Evolutionary conservation across 2,888 invertebrate genomes (phyloP).

Genomic region (Cantharis rustica): DNA sequence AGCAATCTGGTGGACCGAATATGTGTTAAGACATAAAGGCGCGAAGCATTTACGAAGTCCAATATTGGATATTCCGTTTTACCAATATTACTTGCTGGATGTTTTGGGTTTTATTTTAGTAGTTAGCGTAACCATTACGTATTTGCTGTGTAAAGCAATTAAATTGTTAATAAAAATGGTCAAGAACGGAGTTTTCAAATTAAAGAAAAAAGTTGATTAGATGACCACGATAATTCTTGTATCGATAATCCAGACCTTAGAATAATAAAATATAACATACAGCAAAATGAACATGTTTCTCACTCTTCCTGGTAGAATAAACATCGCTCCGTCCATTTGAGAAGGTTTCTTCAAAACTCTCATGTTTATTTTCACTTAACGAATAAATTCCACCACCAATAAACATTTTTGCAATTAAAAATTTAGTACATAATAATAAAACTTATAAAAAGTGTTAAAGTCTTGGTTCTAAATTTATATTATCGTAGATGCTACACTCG

Average conservation of each 20-base stretch:
- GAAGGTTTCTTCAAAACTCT: conserved; percentile 26
- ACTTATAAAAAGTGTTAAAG: background rate
- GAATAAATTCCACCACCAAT: conserved; percentile 50
- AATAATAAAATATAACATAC: conserved; percentile 39
- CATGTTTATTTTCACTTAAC: conserved; percentile 37
- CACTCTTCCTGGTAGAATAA: conserved; percentile 37
- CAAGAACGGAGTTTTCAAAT: background rate
- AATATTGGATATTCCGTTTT: conserved; percentile 31
- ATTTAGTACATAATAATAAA: background rate
- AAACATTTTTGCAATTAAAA: conserved; percentile 43
- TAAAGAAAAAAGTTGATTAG: background rate
- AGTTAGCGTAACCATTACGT: background rate
- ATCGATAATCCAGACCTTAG: background rate
- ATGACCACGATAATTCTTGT: background rate
- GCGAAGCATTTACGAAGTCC: conserved; percentile 37
- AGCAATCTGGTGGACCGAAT: conserved; percentile 46
- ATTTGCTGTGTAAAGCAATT: background rate
- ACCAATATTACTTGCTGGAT: conserved; percentile 40
- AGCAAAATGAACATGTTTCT: conserved; percentile 53
- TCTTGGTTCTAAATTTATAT: background rate
- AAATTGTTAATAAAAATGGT: background rate
- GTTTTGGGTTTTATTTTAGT: conserved; percentile 26
- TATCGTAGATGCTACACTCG: background rate
- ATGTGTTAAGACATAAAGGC: conserved; percentile 41
- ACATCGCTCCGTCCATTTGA: conserved; percentile 28